Conservation (phyloP, 64 coral and sea anemone genomes). For the Platygyra sinensis region DNA sequence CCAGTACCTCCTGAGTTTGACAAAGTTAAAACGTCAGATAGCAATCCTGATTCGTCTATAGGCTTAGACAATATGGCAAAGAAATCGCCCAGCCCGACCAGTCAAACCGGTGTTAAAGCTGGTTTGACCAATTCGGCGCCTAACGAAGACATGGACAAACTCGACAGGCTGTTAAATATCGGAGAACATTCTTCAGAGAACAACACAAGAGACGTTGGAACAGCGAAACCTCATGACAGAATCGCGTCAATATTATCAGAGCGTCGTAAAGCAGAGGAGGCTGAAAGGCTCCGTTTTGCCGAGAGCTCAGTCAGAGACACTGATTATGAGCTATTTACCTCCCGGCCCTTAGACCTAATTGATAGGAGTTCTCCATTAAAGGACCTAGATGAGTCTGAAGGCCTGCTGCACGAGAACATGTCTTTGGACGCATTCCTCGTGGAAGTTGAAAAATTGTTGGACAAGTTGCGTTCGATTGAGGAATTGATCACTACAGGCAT, state of each 20-base stretch:
- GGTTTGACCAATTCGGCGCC: not conserved
- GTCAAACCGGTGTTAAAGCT: not conserved
- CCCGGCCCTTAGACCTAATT: conserved; percentile 19
- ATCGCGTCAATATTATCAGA: conserved; percentile 35
- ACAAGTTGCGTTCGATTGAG: conserved; percentile 82
- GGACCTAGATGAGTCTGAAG: conserved; percentile 74
- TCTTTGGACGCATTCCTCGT: conserved; percentile 69
- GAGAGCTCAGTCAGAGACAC: conserved; percentile 26
- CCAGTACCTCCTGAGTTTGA: not conserved
- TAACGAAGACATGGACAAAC: conserved; percentile 40
- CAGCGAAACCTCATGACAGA: conserved; percentile 32
- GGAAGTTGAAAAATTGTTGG: conserved; percentile 79
- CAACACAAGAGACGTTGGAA: not conserved
- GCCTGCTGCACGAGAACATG: conserved; percentile 58
- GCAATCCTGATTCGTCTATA: not conserved
- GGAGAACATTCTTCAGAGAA: not conserved
- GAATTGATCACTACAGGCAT: conserved; percentile 68
- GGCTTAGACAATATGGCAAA: not conserved
- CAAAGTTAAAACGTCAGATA: too few relatives aligned
- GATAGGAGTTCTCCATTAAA: conserved; percentile 36
- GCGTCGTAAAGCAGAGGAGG: conserved; percentile 28
- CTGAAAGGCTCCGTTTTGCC: conserved; percentile 47
- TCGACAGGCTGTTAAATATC: conserved; percentile 12
- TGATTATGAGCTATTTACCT: conserved; percentile 39
- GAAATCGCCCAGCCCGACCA: not conserved